Conservation (phyloP, 2,797 vertebrate genomes). For the Protonibea diacanthus region DNA sequence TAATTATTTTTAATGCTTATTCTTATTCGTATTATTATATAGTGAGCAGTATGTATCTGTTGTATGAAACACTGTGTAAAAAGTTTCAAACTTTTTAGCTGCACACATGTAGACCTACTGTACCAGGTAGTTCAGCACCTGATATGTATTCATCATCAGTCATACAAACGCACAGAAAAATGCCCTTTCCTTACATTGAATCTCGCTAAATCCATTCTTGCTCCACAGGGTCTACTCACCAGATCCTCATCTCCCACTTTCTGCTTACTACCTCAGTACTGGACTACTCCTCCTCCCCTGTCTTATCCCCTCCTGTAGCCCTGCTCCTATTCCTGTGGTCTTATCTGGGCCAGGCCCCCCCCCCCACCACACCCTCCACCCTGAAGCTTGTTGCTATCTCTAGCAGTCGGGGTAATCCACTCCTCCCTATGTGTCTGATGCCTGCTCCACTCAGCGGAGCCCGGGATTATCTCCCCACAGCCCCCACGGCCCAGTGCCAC, state of each 20-base stretch:
- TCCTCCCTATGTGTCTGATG: slow-evolving; percentile 77
- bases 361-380: slow-evolving; percentile 31
- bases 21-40: neutral
- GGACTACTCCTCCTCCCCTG: slow-evolving; percentile 51
- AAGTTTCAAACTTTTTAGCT: neutral
- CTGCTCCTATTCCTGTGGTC: slow-evolving; percentile 50
- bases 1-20: neutral
- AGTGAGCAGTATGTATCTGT: neutral
- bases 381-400: slow-evolving; percentile 76
- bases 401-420: slow-evolving; percentile 80
- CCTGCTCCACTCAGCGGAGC: slow-evolving; percentile 75
- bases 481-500: slow-evolving; percentile 63
- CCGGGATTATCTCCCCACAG: slow-evolving; percentile 74
- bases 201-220: slow-evolving; percentile 32
- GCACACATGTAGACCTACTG: neutral
- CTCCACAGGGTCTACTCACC: slow-evolving; percentile 24
- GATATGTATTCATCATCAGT: slow-evolving; percentile 4
- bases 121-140: neutral
- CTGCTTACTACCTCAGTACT: slow-evolving; percentile 52
- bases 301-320: slow-evolving; percentile 64
- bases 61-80: neutral
- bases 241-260: slow-evolving; percentile 59
- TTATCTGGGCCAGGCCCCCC: slow-evolving; percentile 66
- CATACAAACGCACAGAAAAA: neutral
- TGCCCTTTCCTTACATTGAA: neutral